phyloP scores from a whole-genome alignment of 2,888 invertebrate genomes.

The Cephus sareptanus region DNA sequence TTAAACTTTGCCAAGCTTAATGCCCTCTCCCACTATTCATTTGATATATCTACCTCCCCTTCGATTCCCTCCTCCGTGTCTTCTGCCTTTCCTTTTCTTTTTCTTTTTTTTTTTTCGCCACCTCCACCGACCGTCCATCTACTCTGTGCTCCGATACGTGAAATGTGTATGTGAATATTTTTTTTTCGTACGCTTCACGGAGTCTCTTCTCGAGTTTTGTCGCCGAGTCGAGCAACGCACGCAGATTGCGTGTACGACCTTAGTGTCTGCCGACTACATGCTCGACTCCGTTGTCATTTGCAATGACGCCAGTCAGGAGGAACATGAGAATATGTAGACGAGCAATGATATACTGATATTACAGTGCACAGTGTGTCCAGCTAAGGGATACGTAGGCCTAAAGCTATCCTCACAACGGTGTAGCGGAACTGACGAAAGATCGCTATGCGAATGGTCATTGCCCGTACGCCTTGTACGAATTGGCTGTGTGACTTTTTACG shows the following conservation, averaged over 20 bases:
- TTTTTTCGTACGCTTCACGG: neutral
- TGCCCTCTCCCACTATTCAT: neutral
- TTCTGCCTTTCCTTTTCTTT: constrained; percentile 30
- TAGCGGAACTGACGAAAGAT: neutral
- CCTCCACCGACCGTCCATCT: neutral
- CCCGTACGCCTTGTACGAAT: neutral
- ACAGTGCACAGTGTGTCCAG: neutral
- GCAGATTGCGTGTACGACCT: neutral
- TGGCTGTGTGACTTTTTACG: neutral
- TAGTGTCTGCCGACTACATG: neutral
- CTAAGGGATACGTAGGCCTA: neutral
- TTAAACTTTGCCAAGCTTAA: constrained; percentile 35
- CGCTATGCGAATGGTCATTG: neutral
- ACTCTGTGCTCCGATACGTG: neutral
- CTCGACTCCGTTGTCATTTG: neutral
- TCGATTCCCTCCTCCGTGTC: constrained; percentile 30
- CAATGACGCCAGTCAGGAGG: neutral
- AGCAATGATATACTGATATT: neutral
- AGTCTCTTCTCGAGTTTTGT: neutral
- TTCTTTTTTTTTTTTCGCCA: constrained; percentile 31
- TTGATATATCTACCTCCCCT: neutral
- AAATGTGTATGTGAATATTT: neutral
- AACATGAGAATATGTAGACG: neutral
- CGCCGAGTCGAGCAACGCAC: neutral
- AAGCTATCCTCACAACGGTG: neutral